Conservation (phyloP, 1,140 invertebrate genomes). For the Drosophila athabasca region DNA sequence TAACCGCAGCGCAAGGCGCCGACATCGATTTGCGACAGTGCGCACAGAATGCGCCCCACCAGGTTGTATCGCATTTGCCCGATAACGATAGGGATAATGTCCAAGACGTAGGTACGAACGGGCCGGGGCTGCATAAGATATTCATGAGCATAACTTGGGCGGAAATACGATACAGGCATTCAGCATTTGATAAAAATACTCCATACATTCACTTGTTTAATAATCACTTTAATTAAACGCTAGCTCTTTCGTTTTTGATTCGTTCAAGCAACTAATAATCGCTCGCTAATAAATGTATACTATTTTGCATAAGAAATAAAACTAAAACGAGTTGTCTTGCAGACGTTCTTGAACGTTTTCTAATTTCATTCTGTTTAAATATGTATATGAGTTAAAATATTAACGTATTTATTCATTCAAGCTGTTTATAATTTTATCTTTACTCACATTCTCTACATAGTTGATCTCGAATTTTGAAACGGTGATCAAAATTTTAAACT, state of each 20-base stretch:
- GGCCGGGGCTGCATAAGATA: conserved; percentile 29
- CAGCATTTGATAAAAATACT: conserved; percentile 36
- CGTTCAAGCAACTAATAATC: conserved; percentile 4
- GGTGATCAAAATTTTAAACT: no score
- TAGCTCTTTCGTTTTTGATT: conserved; percentile 29
- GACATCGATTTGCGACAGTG: conserved; percentile 68
- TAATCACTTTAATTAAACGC: conserved; percentile 10
- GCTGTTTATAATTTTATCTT: no score
- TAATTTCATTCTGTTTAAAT: not conserved
- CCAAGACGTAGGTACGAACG: conserved; percentile 68
- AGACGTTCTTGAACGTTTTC: no score
- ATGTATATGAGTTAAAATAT: not conserved
- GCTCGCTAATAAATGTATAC: no score
- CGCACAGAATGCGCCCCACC: conserved; percentile 53
- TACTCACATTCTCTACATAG: no score
- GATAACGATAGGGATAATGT: conserved; percentile 50
- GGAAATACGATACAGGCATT: not conserved
- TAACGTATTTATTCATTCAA: no score
- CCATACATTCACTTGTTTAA: conserved; percentile 30
- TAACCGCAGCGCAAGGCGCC: conserved; percentile 61
- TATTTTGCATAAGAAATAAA: no score
- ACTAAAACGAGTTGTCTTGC: no score
- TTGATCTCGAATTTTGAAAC: no score
- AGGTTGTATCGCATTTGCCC: conserved; percentile 29
- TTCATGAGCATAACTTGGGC: conserved; percentile 2